Evolutionary conservation across 2,797 vertebrate genomes (phyloP).

Genomic region (Lacerta agilis): DNA sequence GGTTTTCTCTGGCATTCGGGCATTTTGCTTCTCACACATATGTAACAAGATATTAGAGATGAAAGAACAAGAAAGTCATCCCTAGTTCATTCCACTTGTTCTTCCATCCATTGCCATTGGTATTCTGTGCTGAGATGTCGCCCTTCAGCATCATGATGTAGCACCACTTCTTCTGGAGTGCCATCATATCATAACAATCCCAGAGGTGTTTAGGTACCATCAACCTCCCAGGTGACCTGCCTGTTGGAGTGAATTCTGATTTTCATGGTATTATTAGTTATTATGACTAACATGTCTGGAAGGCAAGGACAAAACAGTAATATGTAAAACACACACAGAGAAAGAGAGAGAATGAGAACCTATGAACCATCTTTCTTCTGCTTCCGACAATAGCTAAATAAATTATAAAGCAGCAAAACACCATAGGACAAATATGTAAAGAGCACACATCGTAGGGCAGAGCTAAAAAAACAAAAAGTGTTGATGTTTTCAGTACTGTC

Average conservation of each 20-base stretch:
- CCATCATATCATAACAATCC: constrained; percentile 2
- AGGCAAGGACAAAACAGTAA: constrained; percentile 4
- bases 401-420: constrained; percentile 59
- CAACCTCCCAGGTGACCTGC: not conserved
- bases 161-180: constrained; percentile 25
- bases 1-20: not conserved
- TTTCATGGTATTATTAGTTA: not conserved
- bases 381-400: constrained; percentile 54
- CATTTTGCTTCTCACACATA: not conserved
- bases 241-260: constrained; percentile 15
- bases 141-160: constrained; percentile 9
- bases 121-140: constrained; percentile 15
- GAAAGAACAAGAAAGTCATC: not conserved
- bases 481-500: constrained; percentile 81
- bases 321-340: constrained; percentile 10
- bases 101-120: not conserved
- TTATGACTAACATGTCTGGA: not conserved
- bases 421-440: constrained; percentile 50
- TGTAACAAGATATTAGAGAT: constrained; percentile 7
- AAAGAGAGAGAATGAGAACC: not conserved
- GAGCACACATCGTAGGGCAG: constrained; percentile 54
- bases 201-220: constrained; percentile 25
- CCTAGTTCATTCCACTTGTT: not conserved
- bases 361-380: constrained; percentile 17
- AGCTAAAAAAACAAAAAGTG: constrained; percentile 66